Evolutionary conservation across 2,113 vertebrate genomes (phyloP).

Genomic region (Ophiodon elongatus): DNA sequence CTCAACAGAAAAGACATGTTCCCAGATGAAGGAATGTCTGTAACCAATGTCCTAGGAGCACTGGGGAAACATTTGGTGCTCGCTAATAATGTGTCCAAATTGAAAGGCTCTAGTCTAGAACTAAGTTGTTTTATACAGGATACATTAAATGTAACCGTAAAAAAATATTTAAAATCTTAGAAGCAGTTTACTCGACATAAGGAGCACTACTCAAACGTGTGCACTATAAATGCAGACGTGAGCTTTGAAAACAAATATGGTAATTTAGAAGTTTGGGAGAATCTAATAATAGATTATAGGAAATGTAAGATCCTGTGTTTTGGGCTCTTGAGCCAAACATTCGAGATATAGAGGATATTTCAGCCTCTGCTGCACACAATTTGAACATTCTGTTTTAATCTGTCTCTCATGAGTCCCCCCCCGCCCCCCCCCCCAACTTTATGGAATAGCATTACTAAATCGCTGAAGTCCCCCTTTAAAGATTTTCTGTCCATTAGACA

Average conservation of each 20-base stretch:
- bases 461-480: neutral
- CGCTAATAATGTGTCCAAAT: neutral
- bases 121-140: neutral
- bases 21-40: neutral
- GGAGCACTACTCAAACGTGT: neutral
- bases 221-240: neutral
- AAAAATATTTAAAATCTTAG: neutral
- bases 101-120: neutral
- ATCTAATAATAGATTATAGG: neutral
- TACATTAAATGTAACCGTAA: neutral
- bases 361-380: neutral
- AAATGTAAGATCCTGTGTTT: neutral
- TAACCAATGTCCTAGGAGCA: neutral
- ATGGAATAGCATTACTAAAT: neutral
- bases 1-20: slow-evolving; percentile 44
- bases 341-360: too few relatives aligned
- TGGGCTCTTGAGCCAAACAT: too few relatives aligned
- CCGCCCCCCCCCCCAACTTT: too few relatives aligned
- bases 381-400: neutral
- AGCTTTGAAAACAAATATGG: too few relatives aligned
- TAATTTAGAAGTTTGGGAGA: neutral
- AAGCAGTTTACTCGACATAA: neutral
- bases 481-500: neutral
- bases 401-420: neutral
- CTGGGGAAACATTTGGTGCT: neutral